Evolutionary conservation across 1,140 invertebrate species (phyloP).

Genomic region (Nixonia krombeini): DNA sequence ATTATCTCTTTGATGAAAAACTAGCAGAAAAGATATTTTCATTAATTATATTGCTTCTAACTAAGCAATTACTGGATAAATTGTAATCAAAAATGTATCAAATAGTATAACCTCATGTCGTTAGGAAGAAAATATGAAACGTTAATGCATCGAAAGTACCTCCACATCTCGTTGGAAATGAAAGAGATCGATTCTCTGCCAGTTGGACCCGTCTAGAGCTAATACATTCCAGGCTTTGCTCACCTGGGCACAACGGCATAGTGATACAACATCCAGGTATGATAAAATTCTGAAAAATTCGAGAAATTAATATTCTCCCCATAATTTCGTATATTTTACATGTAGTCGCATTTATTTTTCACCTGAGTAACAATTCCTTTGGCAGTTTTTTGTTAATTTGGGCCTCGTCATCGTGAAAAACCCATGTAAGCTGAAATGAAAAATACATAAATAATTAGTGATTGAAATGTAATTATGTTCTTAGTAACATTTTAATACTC

Average conservation of each 20-base stretch:
- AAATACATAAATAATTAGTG: slow-evolving; percentile 10
- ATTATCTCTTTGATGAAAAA: too few relatives aligned
- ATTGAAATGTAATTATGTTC: too few relatives aligned
- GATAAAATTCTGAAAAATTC: slow-evolving; percentile 88
- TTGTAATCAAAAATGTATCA: too few relatives aligned
- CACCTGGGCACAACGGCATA: slow-evolving; percentile 97
- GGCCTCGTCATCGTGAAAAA: slow-evolving; percentile 84
- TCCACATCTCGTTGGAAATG: slow-evolving; percentile 98
- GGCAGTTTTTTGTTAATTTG: slow-evolving; percentile 97
- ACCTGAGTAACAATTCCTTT: slow-evolving; percentile 93
- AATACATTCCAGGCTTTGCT: slow-evolving; percentile 98
- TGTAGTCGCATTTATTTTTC: too few relatives aligned
- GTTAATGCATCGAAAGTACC: slow-evolving; percentile 72
- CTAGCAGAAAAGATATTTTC: too few relatives aligned
- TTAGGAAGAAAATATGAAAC: too few relatives aligned
- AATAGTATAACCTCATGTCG: too few relatives aligned
- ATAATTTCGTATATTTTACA: neutral
- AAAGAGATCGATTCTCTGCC: slow-evolving; percentile 99
- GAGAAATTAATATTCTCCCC: too few relatives aligned
- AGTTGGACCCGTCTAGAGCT: slow-evolving; percentile 98
- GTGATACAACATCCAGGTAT: slow-evolving; percentile 96
- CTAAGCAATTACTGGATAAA: too few relatives aligned
- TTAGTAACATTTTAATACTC: too few relatives aligned
- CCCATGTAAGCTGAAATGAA: slow-evolving; percentile 71
- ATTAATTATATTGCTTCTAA: too few relatives aligned